Base-by-base conservation (phyloP, 2,888 invertebrate genomes). In the Fragum whitleyi region DNA sequence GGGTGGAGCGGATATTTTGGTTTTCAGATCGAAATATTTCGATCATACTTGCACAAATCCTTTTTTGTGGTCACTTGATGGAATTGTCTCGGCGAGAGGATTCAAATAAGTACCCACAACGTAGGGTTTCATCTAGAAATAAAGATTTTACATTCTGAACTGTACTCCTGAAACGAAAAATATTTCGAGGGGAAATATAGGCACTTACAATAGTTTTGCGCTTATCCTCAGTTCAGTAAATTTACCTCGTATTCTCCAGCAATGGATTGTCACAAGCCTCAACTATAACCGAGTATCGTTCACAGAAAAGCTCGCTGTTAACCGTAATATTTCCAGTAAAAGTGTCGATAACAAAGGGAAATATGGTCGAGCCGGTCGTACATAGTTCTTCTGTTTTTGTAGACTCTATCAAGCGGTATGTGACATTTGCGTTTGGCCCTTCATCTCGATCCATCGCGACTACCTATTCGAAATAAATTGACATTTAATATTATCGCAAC, bases 381-480 rank as follows among this genome's bases (percentile, higher is more conserved):
- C 78, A 69, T 6, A 65, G 47, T 16, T 42, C 21, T 14, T 55
- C 42, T 1, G 69, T 23, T 6, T 47, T 23, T 11, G 55, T 9
- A 21, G 72, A 61, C 1, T n/a, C 1, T 19, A 76, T 9, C 7
- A 74, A 47, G n/a, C 3, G 23, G 32, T 79, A 82, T 5, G 59
- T 74, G 16, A 77, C 68, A 19, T 69, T 67, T n/a, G 74, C 76
- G 11, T 76, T 74, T 2, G 69, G 42, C 19, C 71, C 83, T 2
- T 16, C 71, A 21, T 81, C 74, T 0, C 23, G n/a, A 57, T 87
- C 87, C 1, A 53, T 73, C 11, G 85, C 84, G 21, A 19, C 23
- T 1, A 87, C 82, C 87, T 87, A 26, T 14, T n/a, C n/a, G n/a
- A n/a, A n/a, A n/a, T n/a, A n/a, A n/a, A n/a, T 39, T 5, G 23